Evolutionary conservation across 1,140 invertebrate genomes (phyloP).

Genomic region (Ruditapes philippinarum): DNA sequence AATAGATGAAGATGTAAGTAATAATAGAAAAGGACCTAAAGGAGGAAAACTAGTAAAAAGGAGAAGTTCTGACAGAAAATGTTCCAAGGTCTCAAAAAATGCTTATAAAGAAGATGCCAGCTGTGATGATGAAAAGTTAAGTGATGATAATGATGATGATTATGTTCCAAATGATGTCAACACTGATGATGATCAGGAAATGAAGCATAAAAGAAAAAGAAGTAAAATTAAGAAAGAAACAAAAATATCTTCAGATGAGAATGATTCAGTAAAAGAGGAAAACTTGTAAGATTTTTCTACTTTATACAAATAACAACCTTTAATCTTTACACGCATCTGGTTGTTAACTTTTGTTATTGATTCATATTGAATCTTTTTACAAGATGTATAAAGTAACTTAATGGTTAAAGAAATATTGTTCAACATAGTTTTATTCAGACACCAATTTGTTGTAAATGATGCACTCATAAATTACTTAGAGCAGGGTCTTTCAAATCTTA

Average conservation of each 20-base stretch:
- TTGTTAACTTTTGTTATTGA: too few species aligned
- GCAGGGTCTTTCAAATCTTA: too few species aligned
- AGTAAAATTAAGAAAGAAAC: neutral
- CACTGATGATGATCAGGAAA: neutral
- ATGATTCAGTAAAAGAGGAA: neutral
- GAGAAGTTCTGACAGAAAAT: constrained; percentile 13
- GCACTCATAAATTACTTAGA: too few species aligned
- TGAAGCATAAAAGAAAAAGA: neutral
- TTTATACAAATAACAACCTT: too few species aligned
- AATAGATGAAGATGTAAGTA: neutral
- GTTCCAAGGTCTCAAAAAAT: constrained; percentile 13
- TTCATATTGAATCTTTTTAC: too few species aligned
- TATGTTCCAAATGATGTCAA: constrained; percentile 13
- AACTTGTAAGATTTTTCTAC: neutral
- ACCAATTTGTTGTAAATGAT: too few species aligned
- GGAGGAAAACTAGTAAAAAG: neutral
- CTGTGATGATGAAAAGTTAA: neutral
- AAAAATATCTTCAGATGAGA: neutral
- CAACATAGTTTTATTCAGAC: too few species aligned
- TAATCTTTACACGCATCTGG: too few species aligned
- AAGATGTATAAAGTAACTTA: too few species aligned
- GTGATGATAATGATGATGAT: constrained; percentile 47
- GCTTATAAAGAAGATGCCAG: constrained; percentile 29
- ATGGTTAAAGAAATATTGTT: too few species aligned
- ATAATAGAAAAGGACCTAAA: neutral